A percentile compares a stretch with the other conserved stretches of the same genome.
These are phyloP conservation scores for Glyptemys insculpta DNA, from an alignment of 2,797 vertebrate genomes.

Conservation along the genomic window DNA sequence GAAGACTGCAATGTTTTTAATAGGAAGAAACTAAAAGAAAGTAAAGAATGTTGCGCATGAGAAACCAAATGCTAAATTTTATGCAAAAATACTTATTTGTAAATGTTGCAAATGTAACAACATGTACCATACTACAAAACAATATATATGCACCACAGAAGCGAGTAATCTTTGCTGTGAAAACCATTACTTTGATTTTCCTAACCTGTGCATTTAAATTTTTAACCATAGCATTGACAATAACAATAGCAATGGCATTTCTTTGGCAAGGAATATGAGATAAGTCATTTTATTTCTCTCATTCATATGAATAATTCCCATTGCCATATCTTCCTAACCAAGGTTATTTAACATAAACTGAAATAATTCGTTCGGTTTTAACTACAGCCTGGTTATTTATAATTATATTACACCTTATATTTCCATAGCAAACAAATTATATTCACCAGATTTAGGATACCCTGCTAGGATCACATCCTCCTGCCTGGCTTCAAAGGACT, in stretches of 20 bases:
- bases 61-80: neutral
- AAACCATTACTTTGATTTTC: neutral
- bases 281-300: neutral
- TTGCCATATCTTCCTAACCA: neutral
- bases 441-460: slow-evolving; percentile 80
- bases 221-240: neutral
- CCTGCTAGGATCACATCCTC: slow-evolving; percentile 79
- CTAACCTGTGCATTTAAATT: neutral
- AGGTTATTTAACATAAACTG: neutral
- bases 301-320: neutral
- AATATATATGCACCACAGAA: neutral
- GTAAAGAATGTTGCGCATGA: neutral
- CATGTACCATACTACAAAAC: accelerated
- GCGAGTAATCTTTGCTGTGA: neutral
- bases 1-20: neutral
- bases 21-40: neutral
- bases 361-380: accelerated
- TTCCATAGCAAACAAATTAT: neutral
- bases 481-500: slow-evolving; percentile 68
- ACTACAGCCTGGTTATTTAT: neutral
- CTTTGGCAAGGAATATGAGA: neutral
- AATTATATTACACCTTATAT: neutral
- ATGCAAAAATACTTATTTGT: neutral
- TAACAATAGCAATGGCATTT: neutral
- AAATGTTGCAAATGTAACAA: neutral